Percentiles rank a stretch among this genome's conserved stretches.
Evolutionary conservation across 2,797 vertebrate genomes (phyloP).

Genomic region (Girardinus metallicus): DNA sequence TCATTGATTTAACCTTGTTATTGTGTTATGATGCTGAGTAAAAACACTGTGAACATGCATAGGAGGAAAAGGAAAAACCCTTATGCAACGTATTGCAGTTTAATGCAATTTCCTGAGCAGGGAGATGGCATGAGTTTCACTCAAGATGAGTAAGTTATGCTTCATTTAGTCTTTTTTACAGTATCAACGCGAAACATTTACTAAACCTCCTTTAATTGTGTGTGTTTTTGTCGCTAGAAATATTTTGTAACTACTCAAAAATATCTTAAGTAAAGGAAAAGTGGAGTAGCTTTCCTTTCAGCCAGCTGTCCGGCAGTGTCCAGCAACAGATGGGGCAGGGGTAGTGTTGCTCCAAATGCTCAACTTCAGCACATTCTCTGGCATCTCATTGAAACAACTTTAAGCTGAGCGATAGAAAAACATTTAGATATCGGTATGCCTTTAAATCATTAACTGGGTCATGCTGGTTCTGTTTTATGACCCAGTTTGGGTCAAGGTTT

Average conservation of each 20-base stretch:
- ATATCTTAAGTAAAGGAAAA: neutral
- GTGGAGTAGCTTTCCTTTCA: neutral
- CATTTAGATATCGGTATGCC: neutral
- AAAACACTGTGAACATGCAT: conserved; percentile 19
- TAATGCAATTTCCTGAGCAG: conserved; percentile 1
- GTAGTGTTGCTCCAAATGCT: neutral
- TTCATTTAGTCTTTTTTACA: neutral
- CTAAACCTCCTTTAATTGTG: neutral
- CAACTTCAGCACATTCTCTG: neutral
- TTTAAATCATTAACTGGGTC: neutral
- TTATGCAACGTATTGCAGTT: neutral
- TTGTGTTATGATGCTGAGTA: conserved; percentile 29
- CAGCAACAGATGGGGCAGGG: neutral
- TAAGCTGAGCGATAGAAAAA: neutral
- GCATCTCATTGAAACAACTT: neutral
- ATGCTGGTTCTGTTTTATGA: neutral
- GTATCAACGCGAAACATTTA: neutral
- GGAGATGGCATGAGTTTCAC: neutral
- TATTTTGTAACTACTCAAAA: neutral
- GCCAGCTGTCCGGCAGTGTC: neutral
- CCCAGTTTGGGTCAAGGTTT: neutral
- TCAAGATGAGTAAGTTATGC: neutral
- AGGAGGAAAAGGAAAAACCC: neutral
- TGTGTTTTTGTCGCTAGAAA: neutral
- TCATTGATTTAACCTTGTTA: conserved; percentile 27